Conservation (phyloP, 2,888 invertebrate species). For the Meiosimyza platycephala region DNA sequence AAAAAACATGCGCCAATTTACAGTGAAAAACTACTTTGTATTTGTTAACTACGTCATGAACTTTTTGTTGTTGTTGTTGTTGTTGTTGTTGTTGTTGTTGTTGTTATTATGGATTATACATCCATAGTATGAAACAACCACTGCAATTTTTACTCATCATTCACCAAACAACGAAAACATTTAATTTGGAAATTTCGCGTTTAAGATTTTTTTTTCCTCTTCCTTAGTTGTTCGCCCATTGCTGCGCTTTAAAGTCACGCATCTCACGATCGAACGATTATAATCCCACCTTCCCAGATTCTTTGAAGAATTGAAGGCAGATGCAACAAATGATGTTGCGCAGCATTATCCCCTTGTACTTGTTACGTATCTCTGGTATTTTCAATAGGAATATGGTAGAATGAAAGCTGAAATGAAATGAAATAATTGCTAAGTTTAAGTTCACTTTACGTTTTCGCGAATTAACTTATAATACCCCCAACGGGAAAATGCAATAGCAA, state of each 20-base stretch:
- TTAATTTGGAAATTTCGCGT: constrained; percentile 36
- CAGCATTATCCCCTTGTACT: too few species aligned
- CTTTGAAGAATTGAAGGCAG: background rate
- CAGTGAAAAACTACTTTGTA: constrained; percentile 27
- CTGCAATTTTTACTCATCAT: constrained; percentile 20
- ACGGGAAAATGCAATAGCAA: too few species aligned
- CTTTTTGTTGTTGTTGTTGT: background rate
- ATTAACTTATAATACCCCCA: too few species aligned
- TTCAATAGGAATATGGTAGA: too few species aligned
- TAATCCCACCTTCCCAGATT: constrained; percentile 38
- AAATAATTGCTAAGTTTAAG: too few species aligned
- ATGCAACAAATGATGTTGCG: background rate
- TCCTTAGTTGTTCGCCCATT: constrained; percentile 18
- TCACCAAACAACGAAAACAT: constrained; percentile 28
- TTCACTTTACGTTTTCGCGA: too few species aligned
- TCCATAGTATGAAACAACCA: background rate
- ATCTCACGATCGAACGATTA: constrained; percentile 67
- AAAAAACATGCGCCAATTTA: constrained; percentile 35
- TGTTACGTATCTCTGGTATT: too few species aligned
- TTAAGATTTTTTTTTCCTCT: background rate
- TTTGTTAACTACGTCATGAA: constrained; percentile 20
- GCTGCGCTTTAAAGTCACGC: constrained; percentile 57
- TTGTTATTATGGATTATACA: background rate
- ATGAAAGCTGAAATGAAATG: too few species aligned
- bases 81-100: background rate